Evolutionary conservation across 2,113 vertebrate genomes (phyloP), one percentile per base, ranked within the genome.

Genomic region (Clarias macrocephalus): DNA sequence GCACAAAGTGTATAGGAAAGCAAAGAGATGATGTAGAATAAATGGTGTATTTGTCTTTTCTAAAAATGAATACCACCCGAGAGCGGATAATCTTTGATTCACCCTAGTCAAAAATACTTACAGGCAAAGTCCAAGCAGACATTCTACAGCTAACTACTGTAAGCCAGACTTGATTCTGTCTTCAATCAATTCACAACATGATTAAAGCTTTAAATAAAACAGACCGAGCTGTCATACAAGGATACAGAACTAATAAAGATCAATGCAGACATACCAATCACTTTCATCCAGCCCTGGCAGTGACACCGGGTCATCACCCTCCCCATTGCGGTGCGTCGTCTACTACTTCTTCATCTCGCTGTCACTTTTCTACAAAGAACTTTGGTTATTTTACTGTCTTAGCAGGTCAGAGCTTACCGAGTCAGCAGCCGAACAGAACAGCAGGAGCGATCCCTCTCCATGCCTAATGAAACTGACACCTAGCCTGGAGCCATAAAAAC

Each of bases 231-330:
- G 42, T 23, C 19, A n/a, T n/a, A n/a, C n/a, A n/a, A 30, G 30
- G 63, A 19, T 1, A 65, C 12, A 42, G 12, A 28, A 72, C 23
- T 25, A 23, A 48, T 23, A 5, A 33, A 37, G 30, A 33, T 6
- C 15, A 48, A 5, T 76, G 5, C 48, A 54, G 57, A 90, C 94
- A 92, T 88, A 94, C 94, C 93, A 16, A 91, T 92, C 79, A 94
- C 93, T 11, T 91, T 90, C 94, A 94, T 94, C 93, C 93, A 94
- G 80, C 93, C 94, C 83, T 94, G 92, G 73, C 93, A 90, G 21
- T 93, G 92, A 92, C 94, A 86, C 84, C 85, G 89, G 73, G 84
- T 89, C 56, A 88, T 80, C 42, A 73, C 11, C 11, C 42, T 23
- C 25, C 62, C 65, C 86, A 89, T 86, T 15, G 30, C 25, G 70